Evolutionary conservation across 2,888 invertebrate genomes (phyloP).

Genomic region (Nipponacmea schrenckii): DNA sequence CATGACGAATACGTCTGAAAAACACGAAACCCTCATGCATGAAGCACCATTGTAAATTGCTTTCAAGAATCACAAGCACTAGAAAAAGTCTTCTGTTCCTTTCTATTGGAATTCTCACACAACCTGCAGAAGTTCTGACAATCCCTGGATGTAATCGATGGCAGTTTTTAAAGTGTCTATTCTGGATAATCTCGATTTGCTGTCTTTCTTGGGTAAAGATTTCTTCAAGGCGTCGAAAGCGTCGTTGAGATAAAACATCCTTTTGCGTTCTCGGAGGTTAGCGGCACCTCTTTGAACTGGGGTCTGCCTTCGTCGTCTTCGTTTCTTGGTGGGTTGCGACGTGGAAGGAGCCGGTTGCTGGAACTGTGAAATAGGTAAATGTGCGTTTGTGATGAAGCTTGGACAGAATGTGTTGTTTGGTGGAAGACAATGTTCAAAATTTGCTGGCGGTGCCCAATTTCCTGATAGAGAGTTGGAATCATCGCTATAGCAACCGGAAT

Average conservation of each 20-base stretch:
- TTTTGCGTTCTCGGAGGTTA: conserved; percentile 87
- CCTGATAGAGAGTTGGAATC: neutral
- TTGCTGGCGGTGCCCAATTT: neutral
- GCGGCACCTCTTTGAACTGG: conserved; percentile 85
- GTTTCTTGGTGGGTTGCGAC: conserved; percentile 10
- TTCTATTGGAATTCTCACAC: neutral
- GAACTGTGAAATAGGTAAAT: neutral
- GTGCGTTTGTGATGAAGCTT: neutral
- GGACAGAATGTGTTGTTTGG: neutral
- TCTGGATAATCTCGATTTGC: conserved; percentile 86
- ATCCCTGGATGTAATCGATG: conserved; percentile 81
- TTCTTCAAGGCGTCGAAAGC: conserved; percentile 91
- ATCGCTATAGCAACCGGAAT: conserved; percentile 3
- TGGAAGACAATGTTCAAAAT: neutral
- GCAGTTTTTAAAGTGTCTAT: conserved; percentile 91
- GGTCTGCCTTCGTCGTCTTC: conserved; percentile 76
- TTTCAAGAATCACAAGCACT: too few relatives aligned
- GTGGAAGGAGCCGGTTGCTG: neutral
- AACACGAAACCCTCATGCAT: too few relatives aligned
- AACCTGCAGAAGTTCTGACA: neutral
- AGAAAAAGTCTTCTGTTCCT: too few relatives aligned
- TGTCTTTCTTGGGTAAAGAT: conserved; percentile 86
- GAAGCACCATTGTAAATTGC: too few relatives aligned
- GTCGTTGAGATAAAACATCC: conserved; percentile 96
- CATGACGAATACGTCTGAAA: too few relatives aligned